These are phyloP conservation scores for Phocides pigmalion DNA, from an alignment of 1,140 invertebrate species.

Conservation along the genomic window DNA sequence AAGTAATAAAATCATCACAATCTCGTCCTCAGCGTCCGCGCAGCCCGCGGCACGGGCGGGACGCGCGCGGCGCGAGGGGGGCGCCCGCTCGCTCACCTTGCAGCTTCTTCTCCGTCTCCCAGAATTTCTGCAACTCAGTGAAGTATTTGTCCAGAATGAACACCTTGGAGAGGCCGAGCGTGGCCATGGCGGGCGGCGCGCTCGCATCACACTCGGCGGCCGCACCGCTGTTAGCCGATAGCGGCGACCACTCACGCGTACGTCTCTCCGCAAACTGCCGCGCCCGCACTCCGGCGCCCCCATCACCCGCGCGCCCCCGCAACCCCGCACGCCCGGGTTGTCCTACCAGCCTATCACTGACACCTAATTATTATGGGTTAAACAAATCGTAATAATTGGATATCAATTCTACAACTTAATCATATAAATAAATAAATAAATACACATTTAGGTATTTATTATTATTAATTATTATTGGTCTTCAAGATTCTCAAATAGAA, in stretches of 20 bases:
- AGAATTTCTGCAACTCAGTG: conserved; percentile 97
- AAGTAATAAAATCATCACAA: conserved; percentile 51
- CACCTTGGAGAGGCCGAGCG: conserved; percentile 96
- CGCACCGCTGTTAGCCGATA: conserved; percentile 61
- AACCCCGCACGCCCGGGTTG: conserved; percentile 16
- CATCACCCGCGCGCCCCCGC: conserved; percentile 1
- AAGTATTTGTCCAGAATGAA: conserved; percentile 99
- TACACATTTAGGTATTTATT: too few species aligned
- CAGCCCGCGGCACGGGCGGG: conserved; percentile 24
- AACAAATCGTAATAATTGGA: conserved; percentile 20
- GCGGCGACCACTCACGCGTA: conserved; percentile 63
- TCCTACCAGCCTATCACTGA: conserved; percentile 31
- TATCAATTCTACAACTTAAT: neutral
- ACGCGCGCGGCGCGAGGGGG: conserved; percentile 24
- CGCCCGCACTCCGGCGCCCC: conserved; percentile 30
- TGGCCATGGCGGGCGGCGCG: conserved; percentile 89
- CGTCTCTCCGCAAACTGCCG: conserved; percentile 51
- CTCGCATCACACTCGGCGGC: conserved; percentile 72
- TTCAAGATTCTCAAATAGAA: too few species aligned
- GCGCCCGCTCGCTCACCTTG: conserved; percentile 89
- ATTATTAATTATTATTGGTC: too few species aligned
- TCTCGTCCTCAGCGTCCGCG: conserved; percentile 29
- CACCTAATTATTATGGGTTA: conserved; percentile 50
- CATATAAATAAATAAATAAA: neutral
- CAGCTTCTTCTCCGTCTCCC: conserved; percentile 97